These are phyloP conservation scores for Dioctria linearis DNA, from an alignment of 2,888 invertebrate genomes.

Conservation along the genomic window DNA sequence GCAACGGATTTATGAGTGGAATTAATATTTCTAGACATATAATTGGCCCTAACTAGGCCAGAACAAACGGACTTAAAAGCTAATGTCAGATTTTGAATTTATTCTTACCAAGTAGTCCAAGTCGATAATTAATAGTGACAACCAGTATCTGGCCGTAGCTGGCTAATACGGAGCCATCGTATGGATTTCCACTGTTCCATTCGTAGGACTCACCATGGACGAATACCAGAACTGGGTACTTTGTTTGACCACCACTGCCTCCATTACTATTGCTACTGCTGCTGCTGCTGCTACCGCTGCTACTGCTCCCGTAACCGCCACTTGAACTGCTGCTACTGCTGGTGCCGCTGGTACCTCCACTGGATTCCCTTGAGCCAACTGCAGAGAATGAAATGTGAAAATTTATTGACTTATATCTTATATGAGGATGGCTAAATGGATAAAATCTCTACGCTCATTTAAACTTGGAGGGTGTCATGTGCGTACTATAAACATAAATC, in stretches of 20 bases:
- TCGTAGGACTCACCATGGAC: constrained; percentile 97
- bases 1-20: constrained; percentile 23
- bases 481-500: not conserved
- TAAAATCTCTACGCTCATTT: constrained; percentile 41
- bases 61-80: constrained; percentile 30
- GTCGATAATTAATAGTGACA: constrained; percentile 89
- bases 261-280: constrained; percentile 74
- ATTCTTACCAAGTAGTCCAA: constrained; percentile 83
- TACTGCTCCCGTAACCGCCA: constrained; percentile 58
- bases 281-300: constrained; percentile 59
- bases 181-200: constrained; percentile 98
- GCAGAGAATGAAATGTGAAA: constrained; percentile 59
- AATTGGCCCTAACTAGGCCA: constrained; percentile 34
- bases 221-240: constrained; percentile 93
- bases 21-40: constrained; percentile 42
- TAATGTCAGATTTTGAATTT: constrained; percentile 30
- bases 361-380: constrained; percentile 70
- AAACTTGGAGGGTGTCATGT: constrained; percentile 32
- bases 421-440: constrained; percentile 55
- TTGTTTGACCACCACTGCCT: constrained; percentile 71
- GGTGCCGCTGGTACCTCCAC: constrained; percentile 60
- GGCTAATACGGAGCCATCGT: constrained; percentile 95
- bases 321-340: constrained; percentile 58
- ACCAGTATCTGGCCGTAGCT: constrained; percentile 93
- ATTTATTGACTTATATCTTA: constrained; percentile 58